These are phyloP conservation scores for Limnephilus lunatus DNA, from an alignment of 2,888 invertebrate genomes.

Conservation along the genomic window DNA sequence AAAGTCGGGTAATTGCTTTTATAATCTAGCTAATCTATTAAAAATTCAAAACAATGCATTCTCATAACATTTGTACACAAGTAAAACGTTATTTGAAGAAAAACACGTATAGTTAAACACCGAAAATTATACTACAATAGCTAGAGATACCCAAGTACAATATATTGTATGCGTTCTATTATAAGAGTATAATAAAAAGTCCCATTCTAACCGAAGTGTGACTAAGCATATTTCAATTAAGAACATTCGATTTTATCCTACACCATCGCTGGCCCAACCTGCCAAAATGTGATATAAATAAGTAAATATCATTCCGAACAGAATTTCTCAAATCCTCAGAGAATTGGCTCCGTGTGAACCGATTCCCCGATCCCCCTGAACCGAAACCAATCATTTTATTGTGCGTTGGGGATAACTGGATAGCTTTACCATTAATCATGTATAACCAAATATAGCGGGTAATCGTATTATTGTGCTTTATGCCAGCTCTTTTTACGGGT, in stretches of 20 bases:
- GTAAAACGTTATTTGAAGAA: not conserved
- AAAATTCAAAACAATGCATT: not conserved
- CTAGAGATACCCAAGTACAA: not conserved
- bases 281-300: slow-evolving; percentile 22
- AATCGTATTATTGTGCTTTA: slow-evolving; percentile 14
- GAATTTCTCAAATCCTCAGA: slow-evolving; percentile 48
- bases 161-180: not conserved
- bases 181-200: not conserved
- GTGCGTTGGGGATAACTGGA: slow-evolving; percentile 21
- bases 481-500: not conserved
- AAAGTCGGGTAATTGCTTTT: too few relatives aligned
- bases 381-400: slow-evolving; percentile 40
- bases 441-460: slow-evolving; percentile 7
- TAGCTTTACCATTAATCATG: slow-evolving; percentile 38
- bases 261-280: not conserved
- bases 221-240: not conserved
- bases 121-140: too few relatives aligned
- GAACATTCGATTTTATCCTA: not conserved
- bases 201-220: not conserved
- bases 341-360: slow-evolving; percentile 53
- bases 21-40: too few relatives aligned
- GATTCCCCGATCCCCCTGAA: not conserved
- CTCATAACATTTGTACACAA: not conserved
- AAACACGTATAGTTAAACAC: not conserved
- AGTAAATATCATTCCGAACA: slow-evolving; percentile 3